phyloP scores from a whole-genome alignment of 2,797 vertebrate species.

The Anniella stebbinsi region DNA sequence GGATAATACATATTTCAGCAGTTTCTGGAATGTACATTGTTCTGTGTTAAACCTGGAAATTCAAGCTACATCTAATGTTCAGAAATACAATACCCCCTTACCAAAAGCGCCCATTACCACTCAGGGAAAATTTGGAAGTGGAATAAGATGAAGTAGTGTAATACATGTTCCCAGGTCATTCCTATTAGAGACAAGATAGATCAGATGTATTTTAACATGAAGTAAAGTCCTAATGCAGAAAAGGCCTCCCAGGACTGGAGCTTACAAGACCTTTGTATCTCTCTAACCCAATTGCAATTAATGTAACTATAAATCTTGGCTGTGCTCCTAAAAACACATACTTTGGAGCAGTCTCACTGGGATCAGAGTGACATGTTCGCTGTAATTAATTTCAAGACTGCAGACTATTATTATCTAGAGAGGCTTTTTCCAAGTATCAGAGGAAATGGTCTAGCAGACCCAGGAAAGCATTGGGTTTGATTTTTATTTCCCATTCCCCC shows the following conservation, averaged over 20 bases:
- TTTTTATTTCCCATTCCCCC: not conserved
- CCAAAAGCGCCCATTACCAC: not conserved
- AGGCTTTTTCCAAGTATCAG: slow-evolving; percentile 1
- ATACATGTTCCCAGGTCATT: not conserved
- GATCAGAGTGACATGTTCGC: slow-evolving; percentile 16
- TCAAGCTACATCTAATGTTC: not conserved
- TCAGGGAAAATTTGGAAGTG: not conserved
- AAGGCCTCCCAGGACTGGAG: slow-evolving; percentile 9
- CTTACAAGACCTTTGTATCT: slow-evolving; percentile 30
- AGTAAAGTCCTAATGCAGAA: slow-evolving; percentile 2
- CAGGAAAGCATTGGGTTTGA: not conserved
- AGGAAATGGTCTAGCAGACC: not conserved
- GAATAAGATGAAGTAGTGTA: not conserved
- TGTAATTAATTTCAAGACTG: slow-evolving; percentile 29
- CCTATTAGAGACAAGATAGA: not conserved
- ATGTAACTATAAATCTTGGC: slow-evolving; percentile 30
- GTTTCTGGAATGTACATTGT: not conserved
- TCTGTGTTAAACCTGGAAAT: not conserved
- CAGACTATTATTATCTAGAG: not conserved
- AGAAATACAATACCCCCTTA: not conserved
- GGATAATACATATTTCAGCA: not conserved
- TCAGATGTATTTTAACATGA: slow-evolving; percentile 23
- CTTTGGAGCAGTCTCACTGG: slow-evolving; percentile 21
- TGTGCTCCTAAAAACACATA: slow-evolving; percentile 1
- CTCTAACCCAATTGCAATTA: slow-evolving; percentile 26